Conservation (phyloP, 2,888 invertebrate genomes). For the Phragmatobia fuliginosa region DNA sequence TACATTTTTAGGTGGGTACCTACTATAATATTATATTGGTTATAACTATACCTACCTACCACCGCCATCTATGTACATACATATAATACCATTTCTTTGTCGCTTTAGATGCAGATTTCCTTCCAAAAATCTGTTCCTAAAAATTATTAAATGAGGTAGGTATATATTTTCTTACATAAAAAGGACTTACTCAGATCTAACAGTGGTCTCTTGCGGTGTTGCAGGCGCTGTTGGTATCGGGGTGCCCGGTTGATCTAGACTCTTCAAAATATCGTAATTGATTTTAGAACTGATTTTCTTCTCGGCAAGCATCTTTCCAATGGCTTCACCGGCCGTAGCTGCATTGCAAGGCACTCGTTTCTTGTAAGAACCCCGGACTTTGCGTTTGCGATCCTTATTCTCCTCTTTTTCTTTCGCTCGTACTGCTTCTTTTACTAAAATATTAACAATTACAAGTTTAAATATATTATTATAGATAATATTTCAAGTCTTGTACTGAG, state of each 20-base stretch:
- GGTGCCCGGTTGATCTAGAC: constrained; percentile 86
- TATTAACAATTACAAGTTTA: constrained; percentile 37
- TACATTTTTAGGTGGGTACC: no score
- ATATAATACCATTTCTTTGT: no score
- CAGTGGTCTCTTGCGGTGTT: constrained; percentile 44
- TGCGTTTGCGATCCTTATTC: constrained; percentile 94
- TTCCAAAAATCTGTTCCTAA: no score
- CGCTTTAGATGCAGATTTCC: neutral
- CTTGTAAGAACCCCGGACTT: constrained; percentile 88
- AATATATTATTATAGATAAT: constrained; percentile 15
- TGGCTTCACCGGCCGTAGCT: constrained; percentile 94
- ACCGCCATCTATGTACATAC: no score
- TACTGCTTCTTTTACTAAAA: constrained; percentile 92
- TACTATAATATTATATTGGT: no score
- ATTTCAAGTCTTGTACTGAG: neutral
- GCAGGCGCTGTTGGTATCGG: constrained; percentile 50
- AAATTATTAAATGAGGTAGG: neutral
- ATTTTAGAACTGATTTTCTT: constrained; percentile 98
- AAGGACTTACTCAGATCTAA: constrained; percentile 48
- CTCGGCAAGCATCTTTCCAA: constrained; percentile 97
- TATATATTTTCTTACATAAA: neutral
- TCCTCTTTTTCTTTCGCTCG: constrained; percentile 93
- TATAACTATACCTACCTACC: no score
- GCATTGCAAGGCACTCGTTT: constrained; percentile 88
- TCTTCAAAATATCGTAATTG: constrained; percentile 98